phyloP scores from a whole-genome alignment of 2,888 invertebrate species.

The Steinernema hermaphroditum region DNA sequence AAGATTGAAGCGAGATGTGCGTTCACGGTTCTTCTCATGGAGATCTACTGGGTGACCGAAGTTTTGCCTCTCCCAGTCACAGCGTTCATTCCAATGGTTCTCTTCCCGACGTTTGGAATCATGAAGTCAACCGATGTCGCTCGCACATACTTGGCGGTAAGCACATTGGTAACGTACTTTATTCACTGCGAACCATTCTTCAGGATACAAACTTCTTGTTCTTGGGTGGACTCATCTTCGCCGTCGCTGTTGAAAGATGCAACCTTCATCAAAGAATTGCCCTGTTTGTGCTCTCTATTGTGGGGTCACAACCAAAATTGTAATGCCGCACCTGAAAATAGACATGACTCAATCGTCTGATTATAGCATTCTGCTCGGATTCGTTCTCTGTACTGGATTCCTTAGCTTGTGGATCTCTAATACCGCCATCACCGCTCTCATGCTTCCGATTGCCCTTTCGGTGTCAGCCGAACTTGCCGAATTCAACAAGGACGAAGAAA shows the following conservation, averaged over 20 bases:
- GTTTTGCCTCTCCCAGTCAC: conserved; percentile 64
- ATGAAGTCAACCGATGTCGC: conserved; percentile 56
- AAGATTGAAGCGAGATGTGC: conserved; percentile 55
- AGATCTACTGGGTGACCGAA: conserved; percentile 63
- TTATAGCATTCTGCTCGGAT: conserved; percentile 60
- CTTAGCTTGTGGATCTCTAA: conserved; percentile 53
- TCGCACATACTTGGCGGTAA: conserved; percentile 59
- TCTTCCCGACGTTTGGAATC: conserved; percentile 62
- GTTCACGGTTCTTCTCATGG: conserved; percentile 59
- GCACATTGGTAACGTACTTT: conserved; percentile 9
- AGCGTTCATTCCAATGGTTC: conserved; percentile 60
- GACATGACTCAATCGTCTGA: neutral
- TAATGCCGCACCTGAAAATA: neutral
- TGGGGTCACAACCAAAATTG: conserved; percentile 59
- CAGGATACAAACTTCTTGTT: conserved; percentile 65
- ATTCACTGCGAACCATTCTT: conserved; percentile 34
- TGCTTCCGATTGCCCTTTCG: conserved; percentile 56
- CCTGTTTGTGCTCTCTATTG: conserved; percentile 46
- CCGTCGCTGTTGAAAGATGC: conserved; percentile 64
- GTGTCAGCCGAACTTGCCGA: conserved; percentile 39
- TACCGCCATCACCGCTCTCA: conserved; percentile 66
- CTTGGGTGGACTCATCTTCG: conserved; percentile 65
- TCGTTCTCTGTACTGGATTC: conserved; percentile 62
- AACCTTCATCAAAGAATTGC: conserved; percentile 61
- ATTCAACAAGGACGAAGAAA: conserved; percentile 27